Conservation (phyloP, 2,797 vertebrate genomes). For the Sebastes matsubarae region DNA sequence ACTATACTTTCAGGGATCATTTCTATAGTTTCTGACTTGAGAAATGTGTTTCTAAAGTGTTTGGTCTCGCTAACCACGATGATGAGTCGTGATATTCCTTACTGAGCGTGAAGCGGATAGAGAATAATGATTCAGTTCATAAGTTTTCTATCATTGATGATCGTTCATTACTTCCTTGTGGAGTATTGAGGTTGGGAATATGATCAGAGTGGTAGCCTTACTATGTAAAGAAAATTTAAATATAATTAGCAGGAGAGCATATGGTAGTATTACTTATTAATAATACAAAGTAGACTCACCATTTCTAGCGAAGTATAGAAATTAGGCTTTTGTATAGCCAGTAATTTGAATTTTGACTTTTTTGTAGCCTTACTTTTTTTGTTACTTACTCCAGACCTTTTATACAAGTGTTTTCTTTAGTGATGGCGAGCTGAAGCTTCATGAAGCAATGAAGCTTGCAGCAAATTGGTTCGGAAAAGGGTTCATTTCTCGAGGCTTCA, state of each 20-base stretch:
- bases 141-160: neutral
- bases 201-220: neutral
- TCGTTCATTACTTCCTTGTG: neutral
- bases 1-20: constrained; percentile 82
- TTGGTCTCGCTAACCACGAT: constrained; percentile 68
- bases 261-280: too few species aligned
- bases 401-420: too few species aligned
- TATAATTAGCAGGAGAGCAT: rapidly evolving
- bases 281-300: too few species aligned
- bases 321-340: too few species aligned
- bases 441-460: too few species aligned
- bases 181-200: neutral
- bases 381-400: too few species aligned
- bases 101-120: constrained; percentile 46
- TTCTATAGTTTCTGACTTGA: constrained; percentile 75
- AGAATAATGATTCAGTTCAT: neutral
- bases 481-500: too few species aligned
- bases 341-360: too few species aligned
- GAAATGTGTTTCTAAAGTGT: constrained; percentile 72
- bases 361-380: too few species aligned
- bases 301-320: rapidly evolving
- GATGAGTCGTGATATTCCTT: constrained; percentile 49
- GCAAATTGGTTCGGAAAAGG: too few species aligned
- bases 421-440: too few species aligned
- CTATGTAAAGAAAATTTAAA: too few species aligned